phyloP scores from a whole-genome alignment of 2,797 vertebrate genomes.

The Oryzias dopingdopingensis region DNA sequence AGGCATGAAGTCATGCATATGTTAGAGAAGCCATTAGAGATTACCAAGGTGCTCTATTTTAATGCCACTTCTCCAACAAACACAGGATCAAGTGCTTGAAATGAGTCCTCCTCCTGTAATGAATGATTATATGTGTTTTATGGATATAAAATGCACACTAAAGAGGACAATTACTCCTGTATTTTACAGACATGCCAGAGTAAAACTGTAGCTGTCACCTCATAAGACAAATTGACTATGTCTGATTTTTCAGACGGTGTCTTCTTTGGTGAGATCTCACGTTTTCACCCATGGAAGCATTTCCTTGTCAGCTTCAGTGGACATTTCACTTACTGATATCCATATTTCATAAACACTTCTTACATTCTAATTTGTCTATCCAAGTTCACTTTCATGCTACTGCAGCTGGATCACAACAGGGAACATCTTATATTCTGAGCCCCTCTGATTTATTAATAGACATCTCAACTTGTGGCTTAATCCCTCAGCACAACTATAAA shows the following conservation, averaged over 20 bases:
- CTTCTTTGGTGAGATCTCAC: constrained; percentile 2
- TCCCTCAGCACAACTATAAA: constrained; percentile 57
- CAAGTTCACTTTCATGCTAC: constrained; percentile 41
- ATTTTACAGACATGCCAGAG: constrained; percentile 21
- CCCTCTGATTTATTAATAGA: constrained; percentile 69
- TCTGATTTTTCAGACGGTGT: neutral
- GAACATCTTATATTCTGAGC: constrained; percentile 66
- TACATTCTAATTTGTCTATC: constrained; percentile 43
- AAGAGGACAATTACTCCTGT: constrained; percentile 32
- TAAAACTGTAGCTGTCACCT: constrained; percentile 9
- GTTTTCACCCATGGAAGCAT: constrained; percentile 16
- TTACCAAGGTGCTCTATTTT: constrained; percentile 69
- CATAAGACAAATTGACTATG: neutral
- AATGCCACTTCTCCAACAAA: constrained; percentile 47
- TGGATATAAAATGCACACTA: constrained; percentile 40
- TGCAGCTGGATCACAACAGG: constrained; percentile 72
- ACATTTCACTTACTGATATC: constrained; percentile 56
- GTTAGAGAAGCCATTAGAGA: constrained; percentile 73
- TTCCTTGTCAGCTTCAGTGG: constrained; percentile 52
- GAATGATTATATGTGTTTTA: constrained; percentile 43
- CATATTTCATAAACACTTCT: constrained; percentile 74
- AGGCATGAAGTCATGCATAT: constrained; percentile 75
- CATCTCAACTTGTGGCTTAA: constrained; percentile 58
- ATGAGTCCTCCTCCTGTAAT: constrained; percentile 35
- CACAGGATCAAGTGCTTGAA: constrained; percentile 44